Percentiles rank a stretch among this genome's conserved stretches.
Evolutionary conservation across 2,113 vertebrate genomes (phyloP).

Genomic region (Neolamprologus longior): DNA sequence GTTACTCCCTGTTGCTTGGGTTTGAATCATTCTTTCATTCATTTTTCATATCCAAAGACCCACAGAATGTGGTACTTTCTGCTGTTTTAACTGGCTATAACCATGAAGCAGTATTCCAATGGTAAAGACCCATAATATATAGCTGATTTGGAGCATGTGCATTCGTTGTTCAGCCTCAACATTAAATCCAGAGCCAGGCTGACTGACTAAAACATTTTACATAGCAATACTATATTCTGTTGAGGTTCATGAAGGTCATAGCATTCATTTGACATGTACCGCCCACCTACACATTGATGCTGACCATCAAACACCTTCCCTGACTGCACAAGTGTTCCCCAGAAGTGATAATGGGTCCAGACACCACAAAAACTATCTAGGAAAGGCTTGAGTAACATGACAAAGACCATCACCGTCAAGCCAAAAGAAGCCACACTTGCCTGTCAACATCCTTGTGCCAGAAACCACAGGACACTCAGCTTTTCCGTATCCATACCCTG

Average conservation of each 20-base stretch:
- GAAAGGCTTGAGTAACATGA: neutral
- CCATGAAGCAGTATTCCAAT: neutral
- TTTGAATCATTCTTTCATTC: neutral
- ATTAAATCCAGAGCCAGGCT: neutral
- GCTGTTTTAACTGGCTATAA: neutral
- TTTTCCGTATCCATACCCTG: neutral
- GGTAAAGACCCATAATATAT: neutral
- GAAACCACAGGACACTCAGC: neutral
- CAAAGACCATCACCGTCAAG: neutral
- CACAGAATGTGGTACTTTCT: neutral
- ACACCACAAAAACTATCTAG: neutral
- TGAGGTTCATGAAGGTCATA: neutral
- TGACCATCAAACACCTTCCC: neutral
- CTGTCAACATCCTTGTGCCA: neutral
- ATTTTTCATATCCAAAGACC: neutral
- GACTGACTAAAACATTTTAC: neutral
- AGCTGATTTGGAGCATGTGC: neutral
- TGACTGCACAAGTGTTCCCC: neutral
- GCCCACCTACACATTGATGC: neutral
- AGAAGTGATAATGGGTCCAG: neutral
- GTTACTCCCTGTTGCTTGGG: neutral
- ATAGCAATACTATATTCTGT: neutral
- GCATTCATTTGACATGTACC: neutral
- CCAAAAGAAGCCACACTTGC: neutral
- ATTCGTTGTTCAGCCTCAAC: neutral